These are phyloP conservation scores for Punctoribates punctum DNA, from an alignment of 2,888 invertebrate genomes.

Conservation along the genomic window DNA sequence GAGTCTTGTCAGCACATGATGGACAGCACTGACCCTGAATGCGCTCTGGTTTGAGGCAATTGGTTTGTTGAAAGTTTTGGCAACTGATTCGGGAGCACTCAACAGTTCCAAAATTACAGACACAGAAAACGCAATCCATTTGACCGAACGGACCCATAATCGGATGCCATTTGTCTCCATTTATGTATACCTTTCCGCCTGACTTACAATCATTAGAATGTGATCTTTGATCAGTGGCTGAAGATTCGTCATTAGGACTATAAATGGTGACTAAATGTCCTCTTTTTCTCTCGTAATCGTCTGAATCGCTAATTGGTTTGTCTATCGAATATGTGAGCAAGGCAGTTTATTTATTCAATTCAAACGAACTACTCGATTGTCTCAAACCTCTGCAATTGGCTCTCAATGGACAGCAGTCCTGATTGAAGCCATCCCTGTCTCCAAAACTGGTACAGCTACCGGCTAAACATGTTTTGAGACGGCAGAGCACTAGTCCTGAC, in stretches of 20 bases:
- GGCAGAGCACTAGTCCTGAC: slow-evolving; percentile 54
- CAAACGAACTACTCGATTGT: not conserved
- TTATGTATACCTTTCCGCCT: slow-evolving; percentile 64
- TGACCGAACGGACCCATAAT: slow-evolving; percentile 81
- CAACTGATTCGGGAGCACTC: slow-evolving; percentile 17
- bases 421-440: slow-evolving; percentile 3
- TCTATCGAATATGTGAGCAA: not conserved
- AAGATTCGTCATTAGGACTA: slow-evolving; percentile 28
- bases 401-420: slow-evolving; percentile 39
- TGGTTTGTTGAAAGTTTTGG: slow-evolving; percentile 64
- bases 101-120: slow-evolving; percentile 63
- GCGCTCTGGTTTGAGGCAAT: slow-evolving; percentile 59
- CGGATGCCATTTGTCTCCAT: slow-evolving; percentile 83
- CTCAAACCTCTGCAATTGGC: slow-evolving; percentile 48
- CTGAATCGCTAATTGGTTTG: slow-evolving; percentile 17
- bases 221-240: not conserved
- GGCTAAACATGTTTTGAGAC: slow-evolving; percentile 53
- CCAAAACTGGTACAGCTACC: slow-evolving; percentile 43
- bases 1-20: slow-evolving; percentile 46
- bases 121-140: slow-evolving; percentile 81
- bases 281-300: not conserved
- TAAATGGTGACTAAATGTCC: slow-evolving; percentile 26
- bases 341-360: too few relatives aligned
- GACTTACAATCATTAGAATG: slow-evolving; percentile 62
- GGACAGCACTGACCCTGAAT: slow-evolving; percentile 55